Conservation (phyloP, 37 sponge, comb jelly and placozoan species). For the Halisarca cf. caerulea region DNA sequence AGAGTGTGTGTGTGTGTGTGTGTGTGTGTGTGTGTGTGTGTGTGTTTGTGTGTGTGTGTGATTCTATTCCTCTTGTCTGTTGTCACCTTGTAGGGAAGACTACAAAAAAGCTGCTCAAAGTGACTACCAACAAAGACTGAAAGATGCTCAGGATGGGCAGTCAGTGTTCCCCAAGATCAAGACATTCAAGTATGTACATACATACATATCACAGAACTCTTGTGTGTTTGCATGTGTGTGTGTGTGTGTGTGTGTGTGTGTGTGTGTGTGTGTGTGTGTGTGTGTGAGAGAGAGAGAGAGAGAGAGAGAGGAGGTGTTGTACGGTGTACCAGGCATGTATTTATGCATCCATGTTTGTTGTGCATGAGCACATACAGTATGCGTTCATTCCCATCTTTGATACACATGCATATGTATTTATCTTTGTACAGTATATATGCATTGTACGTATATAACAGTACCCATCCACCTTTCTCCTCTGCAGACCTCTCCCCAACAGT, state of each 20-base stretch:
- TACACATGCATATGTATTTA: neutral
- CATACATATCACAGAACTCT: neutral
- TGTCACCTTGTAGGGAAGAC: constrained; percentile 61
- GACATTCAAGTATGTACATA: constrained; percentile 62
- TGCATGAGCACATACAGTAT: too few species aligned
- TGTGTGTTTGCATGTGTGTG: too few species aligned
- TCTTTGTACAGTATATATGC: too few species aligned
- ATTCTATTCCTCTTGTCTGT: neutral
- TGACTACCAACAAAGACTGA: constrained; percentile 63
- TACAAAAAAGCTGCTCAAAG: constrained; percentile 67
- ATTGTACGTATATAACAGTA: too few species aligned
- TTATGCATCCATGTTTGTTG: too few species aligned
- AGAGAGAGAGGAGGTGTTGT: too few species aligned
- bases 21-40: neutral
- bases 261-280: too few species aligned
- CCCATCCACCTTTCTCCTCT: too few species aligned
- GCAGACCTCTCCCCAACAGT: constrained; percentile 41
- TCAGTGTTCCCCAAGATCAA: constrained; percentile 72
- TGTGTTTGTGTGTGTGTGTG: neutral
- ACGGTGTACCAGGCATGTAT: too few species aligned
- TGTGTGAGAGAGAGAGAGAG: too few species aligned
- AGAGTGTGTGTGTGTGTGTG: too few species aligned
- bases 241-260: too few species aligned
- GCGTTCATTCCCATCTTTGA: neutral
- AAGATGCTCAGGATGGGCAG: constrained; percentile 67